Evolutionary conservation across 30 jellyfish, hydroid and myxozoan genomes (phyloP), one percentile per base, ranked within the genome.

Genomic region (Euphysa ruthae): DNA sequence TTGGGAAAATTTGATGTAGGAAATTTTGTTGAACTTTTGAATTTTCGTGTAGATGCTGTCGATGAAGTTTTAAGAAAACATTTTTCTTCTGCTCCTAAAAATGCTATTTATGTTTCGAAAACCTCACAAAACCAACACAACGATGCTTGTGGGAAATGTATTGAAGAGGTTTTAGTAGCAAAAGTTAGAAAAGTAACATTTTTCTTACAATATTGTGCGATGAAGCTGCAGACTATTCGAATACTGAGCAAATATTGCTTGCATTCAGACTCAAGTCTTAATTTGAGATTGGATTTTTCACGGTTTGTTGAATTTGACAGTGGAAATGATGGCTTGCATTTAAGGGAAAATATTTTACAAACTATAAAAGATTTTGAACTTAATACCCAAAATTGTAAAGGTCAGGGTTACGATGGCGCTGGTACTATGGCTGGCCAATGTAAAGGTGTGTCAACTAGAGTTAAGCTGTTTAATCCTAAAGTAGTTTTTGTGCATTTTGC

Each of bases 351-450:
- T 33, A 73, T 73, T n/a, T 35, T 73, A 8, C 21, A 16, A 32
- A 65, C 86, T n/a, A 8, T 73, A 16, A 20, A 27, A 27, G 78
- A 73, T 21, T 51, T 73, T 18, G 72, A 73, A 13, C 75, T 58
- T 13, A 27, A 23, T 43, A 31, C 57, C 8, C 32, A 19, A 8
- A 49, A 75, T 49, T 75, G 90, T 63, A 46, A 77, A 4, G 90
- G 90, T 63, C 85, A 73, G 70, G 70, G 74, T 26, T n/a, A 43
- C 50, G 80, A 73, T 73, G 85, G 84, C 12, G 85, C 73, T 10
- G 84, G 33, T 4, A 27, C 78, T 28, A 55, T 73, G 81, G 15
- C 85, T 14, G 43, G 85, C 32, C 54, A 61, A 15, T 28, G 30
- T 8, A 77, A 34, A 12, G 91, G 91, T 18, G 55, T 70, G 3